A percentile compares a stretch with the other conserved stretches of the same genome.
Conservation (phyloP, 2,888 invertebrate species). For the Meliscaeva auricollis region DNA sequence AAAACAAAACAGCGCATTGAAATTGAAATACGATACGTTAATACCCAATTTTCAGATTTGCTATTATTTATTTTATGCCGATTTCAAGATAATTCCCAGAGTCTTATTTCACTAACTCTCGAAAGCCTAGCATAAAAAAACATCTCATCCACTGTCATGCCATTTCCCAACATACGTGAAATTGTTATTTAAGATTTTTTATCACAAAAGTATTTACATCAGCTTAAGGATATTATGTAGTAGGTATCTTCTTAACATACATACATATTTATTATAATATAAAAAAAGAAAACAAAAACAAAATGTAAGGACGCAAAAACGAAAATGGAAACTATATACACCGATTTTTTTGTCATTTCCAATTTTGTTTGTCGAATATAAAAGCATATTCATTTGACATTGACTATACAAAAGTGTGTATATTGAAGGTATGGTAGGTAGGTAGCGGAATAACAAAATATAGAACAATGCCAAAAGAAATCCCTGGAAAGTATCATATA, state of each 20-base stretch:
- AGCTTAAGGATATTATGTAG: constrained; percentile 39
- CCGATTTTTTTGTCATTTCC: constrained; percentile 36
- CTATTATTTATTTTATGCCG: constrained; percentile 59
- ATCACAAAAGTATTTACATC: constrained; percentile 56
- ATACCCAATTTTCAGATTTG: constrained; percentile 54
- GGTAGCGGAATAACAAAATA: constrained; percentile 28
- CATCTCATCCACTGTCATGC: constrained; percentile 18
- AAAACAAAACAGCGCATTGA: constrained; percentile 2
- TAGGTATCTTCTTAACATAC: constrained; percentile 4
- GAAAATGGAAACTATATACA: constrained; percentile 59
- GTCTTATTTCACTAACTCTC: constrained; percentile 57
- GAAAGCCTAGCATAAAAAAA: constrained; percentile 49
- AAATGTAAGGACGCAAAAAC: neutral
- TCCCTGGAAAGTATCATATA: constrained; percentile 56
- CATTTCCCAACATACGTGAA: constrained; percentile 36
- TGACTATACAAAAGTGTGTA: constrained; percentile 42
- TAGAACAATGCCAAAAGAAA: constrained; percentile 53
- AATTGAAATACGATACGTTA: constrained; percentile 53
- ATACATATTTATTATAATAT: constrained; percentile 1
- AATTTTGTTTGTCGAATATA: constrained; percentile 39
- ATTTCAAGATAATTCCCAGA: constrained; percentile 53
- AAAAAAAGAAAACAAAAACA: neutral
- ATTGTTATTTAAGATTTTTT: constrained; percentile 63
- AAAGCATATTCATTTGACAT: constrained; percentile 48
- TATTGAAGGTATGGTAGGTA: constrained; percentile 9